Conservation (phyloP, 2,888 invertebrate genomes). For the Dioctria linearis region DNA sequence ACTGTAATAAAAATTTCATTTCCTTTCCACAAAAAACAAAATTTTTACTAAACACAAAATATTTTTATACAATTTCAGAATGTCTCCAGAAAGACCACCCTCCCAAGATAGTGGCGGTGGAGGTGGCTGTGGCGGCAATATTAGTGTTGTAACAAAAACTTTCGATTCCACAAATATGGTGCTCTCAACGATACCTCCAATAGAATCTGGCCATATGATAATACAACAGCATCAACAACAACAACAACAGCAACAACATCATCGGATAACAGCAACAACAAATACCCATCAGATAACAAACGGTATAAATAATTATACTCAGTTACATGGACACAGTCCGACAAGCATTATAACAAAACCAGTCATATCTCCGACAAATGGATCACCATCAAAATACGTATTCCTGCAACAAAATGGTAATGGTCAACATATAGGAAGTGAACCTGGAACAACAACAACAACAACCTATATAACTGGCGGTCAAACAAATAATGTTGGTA, state of each 20-base stretch:
- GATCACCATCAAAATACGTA: constrained; percentile 68
- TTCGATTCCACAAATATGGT: constrained; percentile 62
- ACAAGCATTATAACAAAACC: constrained; percentile 43
- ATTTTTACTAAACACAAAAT: background rate
- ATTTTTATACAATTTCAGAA: constrained; percentile 64
- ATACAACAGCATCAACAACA: constrained; percentile 58
- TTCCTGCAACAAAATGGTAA: constrained; percentile 68
- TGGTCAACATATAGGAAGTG: constrained; percentile 64
- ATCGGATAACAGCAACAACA: constrained; percentile 54
- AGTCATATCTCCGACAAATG: constrained; percentile 20
- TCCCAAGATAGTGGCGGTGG: constrained; percentile 62
- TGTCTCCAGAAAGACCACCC: constrained; percentile 70
- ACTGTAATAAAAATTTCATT: background rate
- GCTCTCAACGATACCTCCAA: constrained; percentile 63
- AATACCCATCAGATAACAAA: constrained; percentile 43
- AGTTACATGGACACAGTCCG: constrained; percentile 37
- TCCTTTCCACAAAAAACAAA: background rate
- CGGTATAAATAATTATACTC: constrained; percentile 43
- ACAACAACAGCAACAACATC: constrained; percentile 55
- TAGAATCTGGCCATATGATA: constrained; percentile 62
- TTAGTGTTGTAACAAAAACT: constrained; percentile 52
- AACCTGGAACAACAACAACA: constrained; percentile 60
- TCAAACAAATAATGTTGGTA: constrained; percentile 63
- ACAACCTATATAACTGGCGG: constrained; percentile 47
- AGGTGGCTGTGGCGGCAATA: constrained; percentile 26